These are phyloP conservation scores for Thymallus thymallus DNA, from an alignment of 2,113 vertebrate species.

Conservation along the genomic window DNA sequence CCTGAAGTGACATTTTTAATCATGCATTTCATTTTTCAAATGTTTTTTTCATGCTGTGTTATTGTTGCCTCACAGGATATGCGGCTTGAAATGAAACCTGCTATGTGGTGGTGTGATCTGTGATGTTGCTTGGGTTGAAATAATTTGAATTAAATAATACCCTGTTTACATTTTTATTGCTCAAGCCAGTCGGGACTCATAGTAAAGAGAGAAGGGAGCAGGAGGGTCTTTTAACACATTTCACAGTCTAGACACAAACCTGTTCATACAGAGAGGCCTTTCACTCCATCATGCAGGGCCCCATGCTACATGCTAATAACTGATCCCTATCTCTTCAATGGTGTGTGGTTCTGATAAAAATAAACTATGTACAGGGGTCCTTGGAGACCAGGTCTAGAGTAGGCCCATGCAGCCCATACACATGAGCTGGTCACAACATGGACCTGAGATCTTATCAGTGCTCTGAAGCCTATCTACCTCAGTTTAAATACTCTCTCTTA, in stretches of 20 bases:
- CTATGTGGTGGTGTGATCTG: background rate
- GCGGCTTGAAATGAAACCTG: background rate
- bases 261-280: slow-evolving; percentile 11
- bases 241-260: background rate
- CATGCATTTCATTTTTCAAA: no score
- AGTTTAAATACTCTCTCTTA: no score
- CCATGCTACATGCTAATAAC: slow-evolving; percentile 45
- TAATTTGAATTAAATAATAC: background rate
- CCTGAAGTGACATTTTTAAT: no score
- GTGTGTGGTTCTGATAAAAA: slow-evolving; percentile 59
- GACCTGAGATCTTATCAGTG: no score
- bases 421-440: no score
- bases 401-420: no score
- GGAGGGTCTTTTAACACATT: no score
- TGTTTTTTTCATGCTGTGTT: no score
- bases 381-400: slow-evolving; percentile 14
- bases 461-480: no score
- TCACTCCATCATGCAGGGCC: background rate
- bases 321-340: slow-evolving; percentile 52
- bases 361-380: slow-evolving; percentile 20
- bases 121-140: slow-evolving; percentile 2
- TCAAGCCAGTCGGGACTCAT: background rate
- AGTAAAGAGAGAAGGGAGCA: no score
- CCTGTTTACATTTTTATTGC: background rate
- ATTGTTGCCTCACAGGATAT: no score